These are phyloP conservation scores for Leptopilina clavipes DNA, from an alignment of 1,140 invertebrate species.

Conservation along the genomic window DNA sequence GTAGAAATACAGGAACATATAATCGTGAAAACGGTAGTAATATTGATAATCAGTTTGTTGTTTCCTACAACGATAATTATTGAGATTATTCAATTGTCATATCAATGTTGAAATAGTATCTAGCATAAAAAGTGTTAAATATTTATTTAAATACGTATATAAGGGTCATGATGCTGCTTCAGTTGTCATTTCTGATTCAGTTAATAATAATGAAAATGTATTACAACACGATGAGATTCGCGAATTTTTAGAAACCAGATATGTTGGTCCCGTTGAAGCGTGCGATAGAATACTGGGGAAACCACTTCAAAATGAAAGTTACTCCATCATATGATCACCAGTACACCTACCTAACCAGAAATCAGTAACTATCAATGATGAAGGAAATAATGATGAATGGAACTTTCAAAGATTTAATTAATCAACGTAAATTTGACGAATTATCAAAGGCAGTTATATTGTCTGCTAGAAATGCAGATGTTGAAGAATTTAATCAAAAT, in stretches of 20 bases:
- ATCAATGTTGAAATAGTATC: too few relatives aligned
- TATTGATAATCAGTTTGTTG: too few relatives aligned
- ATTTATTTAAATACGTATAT: too few relatives aligned
- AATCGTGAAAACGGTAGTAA: too few relatives aligned
- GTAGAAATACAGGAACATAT: too few relatives aligned
- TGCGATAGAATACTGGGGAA: not conserved
- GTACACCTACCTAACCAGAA: not conserved
- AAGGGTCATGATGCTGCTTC: too few relatives aligned
- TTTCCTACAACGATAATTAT: too few relatives aligned
- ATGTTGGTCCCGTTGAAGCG: constrained; percentile 14
- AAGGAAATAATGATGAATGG: constrained; percentile 8
- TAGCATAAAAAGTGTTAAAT: too few relatives aligned
- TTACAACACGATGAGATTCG: constrained; percentile 12
- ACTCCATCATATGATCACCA: not conserved
- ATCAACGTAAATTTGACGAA: not conserved
- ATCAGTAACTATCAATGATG: too few relatives aligned
- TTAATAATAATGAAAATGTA: not conserved
- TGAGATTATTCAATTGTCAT: too few relatives aligned
- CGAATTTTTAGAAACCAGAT: constrained; percentile 8
- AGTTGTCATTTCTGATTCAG: too few relatives aligned
- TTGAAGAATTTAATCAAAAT: constrained; percentile 43
- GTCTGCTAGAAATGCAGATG: constrained; percentile 42
- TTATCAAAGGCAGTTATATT: constrained; percentile 28
- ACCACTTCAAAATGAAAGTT: constrained; percentile 9
- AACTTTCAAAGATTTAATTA: not conserved